A percentile compares a stretch with the other conserved stretches of the same genome.
These are phyloP conservation scores for Nycticebus coucang DNA, from an alignment of 2,113 vertebrate species.

Conservation along the genomic window DNA sequence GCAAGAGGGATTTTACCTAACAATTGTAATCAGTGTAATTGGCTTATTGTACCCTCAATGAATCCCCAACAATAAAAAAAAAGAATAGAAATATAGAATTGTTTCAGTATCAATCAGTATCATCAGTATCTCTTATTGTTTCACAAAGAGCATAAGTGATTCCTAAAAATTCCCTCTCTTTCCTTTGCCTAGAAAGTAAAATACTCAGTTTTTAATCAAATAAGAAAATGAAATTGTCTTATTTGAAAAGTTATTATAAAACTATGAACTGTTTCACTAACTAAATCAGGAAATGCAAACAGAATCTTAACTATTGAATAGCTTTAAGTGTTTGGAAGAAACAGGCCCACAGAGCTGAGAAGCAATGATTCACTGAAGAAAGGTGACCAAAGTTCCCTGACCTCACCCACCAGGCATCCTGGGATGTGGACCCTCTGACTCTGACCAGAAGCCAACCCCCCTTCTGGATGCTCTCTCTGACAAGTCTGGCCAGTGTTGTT, in stretches of 20 bases:
- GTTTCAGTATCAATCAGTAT: too few species aligned
- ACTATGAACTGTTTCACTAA: not conserved
- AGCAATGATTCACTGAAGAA: not conserved
- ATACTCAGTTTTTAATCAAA: conserved; percentile 7
- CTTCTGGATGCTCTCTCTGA: not conserved
- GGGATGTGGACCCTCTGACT: not conserved
- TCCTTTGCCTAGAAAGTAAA: not conserved
- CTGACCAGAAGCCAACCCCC: not conserved
- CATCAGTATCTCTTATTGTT: not conserved
- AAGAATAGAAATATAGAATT: conserved; percentile 22
- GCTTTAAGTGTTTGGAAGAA: not conserved
- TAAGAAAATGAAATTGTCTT: not conserved
- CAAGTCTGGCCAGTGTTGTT: not conserved
- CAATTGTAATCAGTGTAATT: too few species aligned
- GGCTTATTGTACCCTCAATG: too few species aligned
- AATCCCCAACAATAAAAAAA: too few species aligned
- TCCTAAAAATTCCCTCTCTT: conserved; percentile 16
- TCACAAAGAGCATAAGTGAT: not conserved
- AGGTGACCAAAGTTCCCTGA: not conserved
- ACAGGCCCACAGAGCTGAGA: not conserved
- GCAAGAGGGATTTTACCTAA: too few species aligned
- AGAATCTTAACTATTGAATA: not conserved
- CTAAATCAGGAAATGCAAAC: not conserved
- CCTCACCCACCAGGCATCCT: not conserved
- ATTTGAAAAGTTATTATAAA: not conserved